Evolutionary conservation across 2,888 invertebrate species (phyloP), one percentile per base, ranked within the genome.

Genomic region (Heliothis peltigera): DNA sequence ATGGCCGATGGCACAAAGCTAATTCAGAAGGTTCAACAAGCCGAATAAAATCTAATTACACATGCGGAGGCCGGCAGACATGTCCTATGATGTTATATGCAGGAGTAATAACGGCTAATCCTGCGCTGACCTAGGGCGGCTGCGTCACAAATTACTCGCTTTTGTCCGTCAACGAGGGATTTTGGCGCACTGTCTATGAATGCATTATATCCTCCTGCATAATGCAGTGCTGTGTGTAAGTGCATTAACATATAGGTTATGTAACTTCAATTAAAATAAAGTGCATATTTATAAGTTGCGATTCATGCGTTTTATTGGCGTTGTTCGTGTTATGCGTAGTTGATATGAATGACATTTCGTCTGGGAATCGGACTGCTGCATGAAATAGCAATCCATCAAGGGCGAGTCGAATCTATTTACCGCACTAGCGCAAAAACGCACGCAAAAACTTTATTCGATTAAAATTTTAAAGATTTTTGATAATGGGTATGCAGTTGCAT

Each of bases 51-150:
- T 81, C 78, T 84, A 83, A 86, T 85, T 86, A 84, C 82, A 74
- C 73, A 76, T 77, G 67, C 74, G 64, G 60, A 56, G 35, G 51
- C 59, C 21, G 28, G 39, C 44, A 47, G 32, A 46, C 48, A 15
- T 25, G 53, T 49, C 54, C 77, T 87, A 76, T 88, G 89, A 89
- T 89, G 86, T 85, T 87, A 82, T 86, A 89, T 90, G 88, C 88
- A 87, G 83, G 82, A 80, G 87, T 90, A 88, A 89, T 89, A 86
- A 86, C 84, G 73, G 75, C 83, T 89, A 87, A 88, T 87, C 87
- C 87, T 46, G 6, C 53, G 21, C 60, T 48, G 58, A 49, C 70
- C 66, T 63, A 43, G 47, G 63, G 60, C 43, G 80, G 70, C 82
- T 80, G 70, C 70, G 86, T 67, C 82, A 82, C 79, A 84, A 87